Conservation (phyloP, 2,113 vertebrate species). For the Buteo buteo region DNA sequence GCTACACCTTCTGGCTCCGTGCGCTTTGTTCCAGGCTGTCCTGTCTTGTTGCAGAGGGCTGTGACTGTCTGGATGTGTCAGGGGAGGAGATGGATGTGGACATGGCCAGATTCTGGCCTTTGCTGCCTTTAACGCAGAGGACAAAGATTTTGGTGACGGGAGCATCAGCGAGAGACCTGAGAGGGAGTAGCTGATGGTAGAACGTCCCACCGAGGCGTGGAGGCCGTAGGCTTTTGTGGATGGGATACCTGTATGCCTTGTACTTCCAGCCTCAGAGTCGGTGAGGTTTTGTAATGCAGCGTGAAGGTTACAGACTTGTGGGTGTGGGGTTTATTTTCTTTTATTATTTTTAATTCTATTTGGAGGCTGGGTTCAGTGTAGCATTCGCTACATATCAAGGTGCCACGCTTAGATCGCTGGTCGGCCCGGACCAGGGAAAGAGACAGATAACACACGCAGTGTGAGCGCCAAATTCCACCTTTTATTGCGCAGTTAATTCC, state of each 20-base stretch:
- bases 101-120: rapidly evolving
- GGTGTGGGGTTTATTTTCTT: neutral
- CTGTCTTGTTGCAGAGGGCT: neutral
- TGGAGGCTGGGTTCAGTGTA: neutral
- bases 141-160: neutral
- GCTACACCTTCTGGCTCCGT: neutral
- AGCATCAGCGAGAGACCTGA: neutral
- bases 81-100: neutral
- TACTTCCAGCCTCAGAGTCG: neutral
- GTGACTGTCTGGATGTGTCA: neutral
- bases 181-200: neutral
- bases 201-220: neutral
- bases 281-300: neutral
- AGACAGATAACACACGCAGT: too few species aligned
- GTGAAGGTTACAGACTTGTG: neutral
- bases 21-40: neutral
- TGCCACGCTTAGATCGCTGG: too few species aligned
- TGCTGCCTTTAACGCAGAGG: neutral
- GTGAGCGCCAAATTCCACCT: too few species aligned
- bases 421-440: too few species aligned
- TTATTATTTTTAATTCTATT: neutral
- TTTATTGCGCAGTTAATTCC: too few species aligned
- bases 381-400: too few species aligned
- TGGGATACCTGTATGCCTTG: neutral
- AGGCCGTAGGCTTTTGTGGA: neutral